Percentiles rank a stretch among this genome's conserved stretches.
These are phyloP conservation scores for Channa maculata DNA, from an alignment of 2,113 vertebrate genomes.

Conservation along the genomic window DNA sequence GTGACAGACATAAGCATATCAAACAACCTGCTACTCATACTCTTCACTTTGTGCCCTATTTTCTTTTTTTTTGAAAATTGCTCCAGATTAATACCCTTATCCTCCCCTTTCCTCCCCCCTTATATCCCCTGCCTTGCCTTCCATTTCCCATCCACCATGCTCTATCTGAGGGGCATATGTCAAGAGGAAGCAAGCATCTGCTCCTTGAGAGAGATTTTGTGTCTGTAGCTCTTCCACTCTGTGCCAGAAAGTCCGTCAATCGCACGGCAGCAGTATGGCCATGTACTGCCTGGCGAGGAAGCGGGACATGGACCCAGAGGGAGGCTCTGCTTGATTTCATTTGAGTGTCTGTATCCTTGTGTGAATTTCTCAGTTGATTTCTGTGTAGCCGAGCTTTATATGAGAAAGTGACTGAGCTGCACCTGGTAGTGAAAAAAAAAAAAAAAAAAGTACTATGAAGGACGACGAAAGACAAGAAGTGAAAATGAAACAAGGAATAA, in stretches of 20 bases:
- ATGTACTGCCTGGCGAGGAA: slow-evolving; percentile 46
- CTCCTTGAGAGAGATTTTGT: slow-evolving; percentile 79
- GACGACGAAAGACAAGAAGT: slow-evolving; percentile 15
- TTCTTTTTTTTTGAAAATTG: background rate
- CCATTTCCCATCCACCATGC: slow-evolving; percentile 44
- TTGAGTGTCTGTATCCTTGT: slow-evolving; percentile 38
- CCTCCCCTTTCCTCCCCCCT: slow-evolving; percentile 20
- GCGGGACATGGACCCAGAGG: slow-evolving; percentile 56
- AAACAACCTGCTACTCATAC: background rate
- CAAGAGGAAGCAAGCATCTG: slow-evolving; percentile 80
- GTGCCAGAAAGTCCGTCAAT: slow-evolving; percentile 64
- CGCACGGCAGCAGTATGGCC: slow-evolving; percentile 54
- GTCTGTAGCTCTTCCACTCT: slow-evolving; percentile 41
- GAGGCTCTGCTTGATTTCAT: slow-evolving; percentile 45
- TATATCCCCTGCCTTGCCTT: slow-evolving; percentile 49
- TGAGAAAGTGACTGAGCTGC: slow-evolving; percentile 1
- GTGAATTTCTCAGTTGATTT: slow-evolving; percentile 16
- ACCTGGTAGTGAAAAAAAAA: slow-evolving; percentile 22
- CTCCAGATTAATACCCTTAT: slow-evolving; percentile 25
- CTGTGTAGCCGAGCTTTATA: background rate
- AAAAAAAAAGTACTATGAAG: slow-evolving; percentile 8
- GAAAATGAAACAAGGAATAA: slow-evolving; percentile 12
- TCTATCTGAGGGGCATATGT: slow-evolving; percentile 78
- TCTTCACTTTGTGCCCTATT: background rate
- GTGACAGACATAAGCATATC: too few species aligned